Percentiles rank a stretch among this genome's conserved stretches.
phyloP scores from a whole-genome alignment of 2,113 vertebrate genomes.

The Chaenogobius annularis region DNA sequence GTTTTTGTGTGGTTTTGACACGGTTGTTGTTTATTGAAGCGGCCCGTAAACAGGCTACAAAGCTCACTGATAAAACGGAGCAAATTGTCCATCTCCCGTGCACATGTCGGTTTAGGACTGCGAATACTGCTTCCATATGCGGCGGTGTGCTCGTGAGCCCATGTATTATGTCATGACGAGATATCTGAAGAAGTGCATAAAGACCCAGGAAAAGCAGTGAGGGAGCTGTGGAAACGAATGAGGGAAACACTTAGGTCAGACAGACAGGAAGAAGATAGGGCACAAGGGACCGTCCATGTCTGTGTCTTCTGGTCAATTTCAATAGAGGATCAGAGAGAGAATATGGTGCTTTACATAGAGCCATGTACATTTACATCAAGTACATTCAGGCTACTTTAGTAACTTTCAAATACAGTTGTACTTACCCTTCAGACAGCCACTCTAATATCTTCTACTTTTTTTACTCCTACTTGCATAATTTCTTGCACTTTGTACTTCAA shows the following conservation, averaged over 20 bases:
- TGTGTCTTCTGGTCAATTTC: slow-evolving; percentile 48
- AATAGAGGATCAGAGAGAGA: slow-evolving; percentile 14
- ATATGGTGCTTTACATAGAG: slow-evolving; percentile 4
- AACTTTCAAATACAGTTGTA: no score
- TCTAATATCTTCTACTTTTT: no score
- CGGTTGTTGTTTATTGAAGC: slow-evolving; percentile 12
- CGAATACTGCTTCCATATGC: not conserved
- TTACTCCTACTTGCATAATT: no score
- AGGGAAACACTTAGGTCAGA: slow-evolving; percentile 47
- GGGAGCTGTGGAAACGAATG: slow-evolving; percentile 22
- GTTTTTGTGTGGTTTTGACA: not conserved
- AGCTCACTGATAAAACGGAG: slow-evolving; percentile 3
- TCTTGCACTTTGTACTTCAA: no score
- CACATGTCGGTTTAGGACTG: not conserved
- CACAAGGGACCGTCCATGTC: slow-evolving; percentile 17
- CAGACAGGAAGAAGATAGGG: slow-evolving; percentile 47
- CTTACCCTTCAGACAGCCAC: no score
- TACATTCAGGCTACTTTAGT: no score
- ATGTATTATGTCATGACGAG: slow-evolving; percentile 13
- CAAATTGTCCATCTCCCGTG: not conserved
- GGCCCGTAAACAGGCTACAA: not conserved
- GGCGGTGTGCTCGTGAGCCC: not conserved
- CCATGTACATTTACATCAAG: not conserved
- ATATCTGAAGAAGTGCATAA: not conserved
- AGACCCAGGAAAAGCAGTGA: not conserved